Evolutionary conservation across 2,888 invertebrate species (phyloP).

Genomic region (Mimachlamys varia): DNA sequence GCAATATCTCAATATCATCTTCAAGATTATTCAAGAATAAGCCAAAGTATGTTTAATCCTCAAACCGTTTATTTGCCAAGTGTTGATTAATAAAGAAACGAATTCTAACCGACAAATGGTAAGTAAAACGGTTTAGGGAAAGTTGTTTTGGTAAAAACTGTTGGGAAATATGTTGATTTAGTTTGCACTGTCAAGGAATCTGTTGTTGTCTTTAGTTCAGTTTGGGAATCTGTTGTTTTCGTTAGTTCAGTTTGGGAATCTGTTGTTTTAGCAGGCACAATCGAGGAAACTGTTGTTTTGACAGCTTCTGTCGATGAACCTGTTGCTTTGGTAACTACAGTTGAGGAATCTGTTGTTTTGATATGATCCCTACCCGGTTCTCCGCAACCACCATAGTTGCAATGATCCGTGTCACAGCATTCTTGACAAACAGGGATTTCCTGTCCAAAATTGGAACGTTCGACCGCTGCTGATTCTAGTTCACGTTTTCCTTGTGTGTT

Average conservation of each 20-base stretch:
- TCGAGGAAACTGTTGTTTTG: neutral
- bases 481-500: conserved; percentile 37
- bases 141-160: neutral
- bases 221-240: neutral
- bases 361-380: conserved; percentile 43
- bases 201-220: neutral
- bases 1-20: no score
- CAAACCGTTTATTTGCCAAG: neutral
- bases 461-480: neutral
- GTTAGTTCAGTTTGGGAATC: neutral
- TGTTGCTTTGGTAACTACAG: neutral
- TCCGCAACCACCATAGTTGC: conserved; percentile 54
- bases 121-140: neutral
- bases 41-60: neutral
- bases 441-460: conserved; percentile 30
- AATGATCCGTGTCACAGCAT: conserved; percentile 47
- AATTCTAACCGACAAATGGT: neutral
- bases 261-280: neutral
- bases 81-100: neutral
- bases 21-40: neutral
- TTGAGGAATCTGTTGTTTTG: neutral
- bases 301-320: neutral
- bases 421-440: conserved; percentile 39
- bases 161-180: neutral
- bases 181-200: neutral